Base-by-base conservation (phyloP, 2,113 vertebrate genomes). In the Malurus alboscapulatus region DNA sequence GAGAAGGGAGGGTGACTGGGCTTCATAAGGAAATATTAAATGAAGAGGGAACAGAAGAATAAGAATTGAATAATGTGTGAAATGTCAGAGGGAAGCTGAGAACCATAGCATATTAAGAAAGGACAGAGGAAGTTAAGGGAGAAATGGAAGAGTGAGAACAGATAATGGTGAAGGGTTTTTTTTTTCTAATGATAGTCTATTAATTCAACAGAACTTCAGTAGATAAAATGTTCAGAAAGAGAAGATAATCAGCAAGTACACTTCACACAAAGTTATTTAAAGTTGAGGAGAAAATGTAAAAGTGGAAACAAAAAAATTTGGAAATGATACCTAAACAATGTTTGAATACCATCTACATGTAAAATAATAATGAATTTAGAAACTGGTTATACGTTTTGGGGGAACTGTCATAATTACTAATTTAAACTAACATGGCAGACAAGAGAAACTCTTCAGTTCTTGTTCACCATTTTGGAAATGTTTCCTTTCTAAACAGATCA, bases 401-500 rank as follows among this genome's bases (percentile, higher is more conserved):
- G 40, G 8, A 91, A 54, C 54, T 59, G 30, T 92, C 59, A 22
- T 61, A 88, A 76, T 90, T 75, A 27, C 4, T 50, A 47, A 62
- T 19, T 82, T n/a, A 44, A 62, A 58, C 20, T 34, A 91, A 40
- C 20, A 29, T 4, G 80, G 29, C 54, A 84, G 80, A 77, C 5
- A 59, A 58, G 27, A 93, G 61, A 61, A 88, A 58, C 20, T 90
- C 53, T 88, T 83, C 48, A 34, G 2, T 72, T 89, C 82, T 78
- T 85, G 29, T 84, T 85, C 84, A 72, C 47, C 18, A 50, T 59
- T 88, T 90, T 1, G 9, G 74, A 88, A 69, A 90, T 71, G n/a
- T 89, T 94, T 88, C 34, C 68, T 34, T 68, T 93, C 91, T 95
- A 68, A 96, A 78, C 45, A 59, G 57, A 88, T 94, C 38, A 32